phyloP scores from a whole-genome alignment of 2,113 vertebrate genomes.

The Baryphthengus martii region DNA sequence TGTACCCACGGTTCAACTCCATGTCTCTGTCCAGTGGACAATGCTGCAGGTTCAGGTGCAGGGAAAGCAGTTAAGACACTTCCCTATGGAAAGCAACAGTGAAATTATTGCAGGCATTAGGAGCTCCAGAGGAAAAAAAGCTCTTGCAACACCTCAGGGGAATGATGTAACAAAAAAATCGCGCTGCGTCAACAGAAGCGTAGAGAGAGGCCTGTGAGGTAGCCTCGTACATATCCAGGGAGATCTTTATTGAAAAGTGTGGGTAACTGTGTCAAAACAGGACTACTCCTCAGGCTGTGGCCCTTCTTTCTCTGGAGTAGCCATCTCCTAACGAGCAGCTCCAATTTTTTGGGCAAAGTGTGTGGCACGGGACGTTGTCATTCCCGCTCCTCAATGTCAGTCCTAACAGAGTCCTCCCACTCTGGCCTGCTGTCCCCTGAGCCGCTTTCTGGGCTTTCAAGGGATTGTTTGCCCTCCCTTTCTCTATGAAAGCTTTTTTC shows the following conservation, averaged over 20 bases:
- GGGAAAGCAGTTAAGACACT: not conserved
- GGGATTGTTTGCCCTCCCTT: not conserved
- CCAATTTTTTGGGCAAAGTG: not conserved
- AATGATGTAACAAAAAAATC: not conserved
- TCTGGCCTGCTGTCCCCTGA: not conserved
- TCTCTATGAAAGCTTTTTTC: not conserved
- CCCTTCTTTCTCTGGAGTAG: not conserved
- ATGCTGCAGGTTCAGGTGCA: not conserved
- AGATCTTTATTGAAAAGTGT: not conserved
- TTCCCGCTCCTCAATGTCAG: not conserved
- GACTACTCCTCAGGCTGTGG: not conserved
- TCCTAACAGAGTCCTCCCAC: not conserved
- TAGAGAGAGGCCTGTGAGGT: not conserved
- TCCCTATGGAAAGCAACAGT: not conserved
- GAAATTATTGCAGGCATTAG: not conserved
- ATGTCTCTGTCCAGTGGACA: not conserved
- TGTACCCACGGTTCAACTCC: not conserved
- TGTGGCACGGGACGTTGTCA: accelerated
- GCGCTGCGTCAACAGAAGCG: not conserved
- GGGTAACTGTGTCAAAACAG: not conserved
- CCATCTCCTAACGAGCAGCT: not conserved
- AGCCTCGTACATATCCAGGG: not conserved
- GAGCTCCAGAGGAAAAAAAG: not conserved
- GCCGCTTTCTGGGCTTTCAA: not conserved
- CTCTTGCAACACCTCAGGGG: not conserved